Conservation (phyloP, 2,113 vertebrate species). For the Pyrgilauda ruficollis region DNA sequence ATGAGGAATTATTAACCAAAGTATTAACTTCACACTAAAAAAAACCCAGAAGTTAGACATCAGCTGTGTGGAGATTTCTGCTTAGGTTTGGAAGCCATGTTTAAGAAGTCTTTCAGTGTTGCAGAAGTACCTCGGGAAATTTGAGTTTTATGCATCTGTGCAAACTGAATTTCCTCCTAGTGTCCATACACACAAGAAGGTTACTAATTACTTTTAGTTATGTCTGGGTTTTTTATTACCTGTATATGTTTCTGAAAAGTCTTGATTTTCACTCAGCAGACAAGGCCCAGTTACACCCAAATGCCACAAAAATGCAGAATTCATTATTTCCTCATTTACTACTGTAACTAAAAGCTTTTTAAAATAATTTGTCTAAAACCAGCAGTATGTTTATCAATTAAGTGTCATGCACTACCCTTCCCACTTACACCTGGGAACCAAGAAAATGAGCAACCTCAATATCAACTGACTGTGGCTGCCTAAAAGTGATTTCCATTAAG, state of each 20-base stretch:
- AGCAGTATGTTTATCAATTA: background rate
- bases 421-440: background rate
- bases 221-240: background rate
- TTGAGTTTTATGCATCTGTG: background rate
- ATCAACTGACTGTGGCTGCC: background rate
- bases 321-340: background rate
- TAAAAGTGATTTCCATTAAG: background rate
- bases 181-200: background rate
- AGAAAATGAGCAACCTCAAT: background rate
- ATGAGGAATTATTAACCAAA: background rate
- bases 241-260: background rate
- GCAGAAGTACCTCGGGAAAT: background rate
- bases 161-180: background rate
- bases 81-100: background rate
- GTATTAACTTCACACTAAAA: background rate
- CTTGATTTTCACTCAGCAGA: background rate
- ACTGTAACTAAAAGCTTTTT: background rate
- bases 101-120: background rate
- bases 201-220: background rate
- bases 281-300: background rate
- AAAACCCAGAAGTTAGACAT: background rate
- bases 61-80: background rate
- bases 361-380: background rate
- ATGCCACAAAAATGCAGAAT: background rate
- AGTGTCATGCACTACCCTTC: background rate